Base-by-base conservation (phyloP, 2,888 invertebrate species). In the Microplitis deprimator region DNA sequence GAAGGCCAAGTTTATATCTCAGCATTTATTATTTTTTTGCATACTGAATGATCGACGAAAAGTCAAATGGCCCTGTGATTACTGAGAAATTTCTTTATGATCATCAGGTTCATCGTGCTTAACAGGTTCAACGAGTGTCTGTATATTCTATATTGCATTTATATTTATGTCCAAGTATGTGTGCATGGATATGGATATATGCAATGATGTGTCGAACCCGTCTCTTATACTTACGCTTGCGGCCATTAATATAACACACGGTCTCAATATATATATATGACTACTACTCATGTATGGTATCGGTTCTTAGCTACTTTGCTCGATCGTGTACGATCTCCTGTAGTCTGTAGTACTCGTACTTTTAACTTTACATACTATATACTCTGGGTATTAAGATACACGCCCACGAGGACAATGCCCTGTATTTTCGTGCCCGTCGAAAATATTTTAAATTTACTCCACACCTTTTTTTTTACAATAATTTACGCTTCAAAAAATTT, bases 61-160 rank as follows among this genome's bases (percentile, higher is more conserved):
- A 67, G 71, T 72, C 60, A 62, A 77, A 73, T 77, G 68, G 77
- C 64, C 38, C 73, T 50, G 64, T 62, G 77, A 70, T 77, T 73
- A 77, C 73, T 40, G 77, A 77, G 73, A 77, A 77, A 77, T 77
- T 77, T 73, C 68, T 64, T 64, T 13, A 68, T 77, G 73, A 77
- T 77, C 68, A 77, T 65, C 72, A 68, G 73, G 76, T 74, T 73
- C 61, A 8, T 73, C 59, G 50, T 69, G 50, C 69, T 69, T 40
- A 69, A 70, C 50, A 70, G 59, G 38, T 70, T 70, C 38, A 65
- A 65, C 65, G 38, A 29, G 50, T 13, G 65, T 65, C 65, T 65
- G 65, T 38, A 38, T 29, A 65, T 65, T 29, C 13, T 13, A 65
- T 65, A 65, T 13, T 13, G 68, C 16, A 4, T 17, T 6, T 7